Conservation (phyloP, 2,797 vertebrate species). For the Catharus ustulatus region DNA sequence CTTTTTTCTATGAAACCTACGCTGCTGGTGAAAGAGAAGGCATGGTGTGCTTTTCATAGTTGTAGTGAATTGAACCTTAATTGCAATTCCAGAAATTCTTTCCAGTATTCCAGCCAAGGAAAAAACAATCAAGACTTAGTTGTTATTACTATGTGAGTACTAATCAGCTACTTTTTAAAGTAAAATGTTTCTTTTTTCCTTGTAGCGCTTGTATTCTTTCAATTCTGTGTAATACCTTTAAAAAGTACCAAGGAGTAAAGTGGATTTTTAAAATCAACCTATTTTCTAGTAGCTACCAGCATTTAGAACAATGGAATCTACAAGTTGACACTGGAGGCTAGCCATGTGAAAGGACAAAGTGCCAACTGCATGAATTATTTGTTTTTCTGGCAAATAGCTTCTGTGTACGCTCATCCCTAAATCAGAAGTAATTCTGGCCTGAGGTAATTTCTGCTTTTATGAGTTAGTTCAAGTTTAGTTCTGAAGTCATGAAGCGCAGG, state of each 20-base stretch:
- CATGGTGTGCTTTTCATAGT: not conserved
- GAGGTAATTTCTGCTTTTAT: slow-evolving; percentile 33
- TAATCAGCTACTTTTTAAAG: not conserved
- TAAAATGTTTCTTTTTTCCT: not conserved
- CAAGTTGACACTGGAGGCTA: slow-evolving; percentile 43
- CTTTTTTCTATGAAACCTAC: not conserved
- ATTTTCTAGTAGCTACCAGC: slow-evolving; percentile 3
- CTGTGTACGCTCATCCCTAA: slow-evolving; percentile 27
- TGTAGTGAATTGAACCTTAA: not conserved
- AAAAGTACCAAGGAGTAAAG: not conserved
- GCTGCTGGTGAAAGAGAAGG: not conserved
- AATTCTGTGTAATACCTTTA: not conserved
- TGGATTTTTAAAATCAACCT: not conserved
- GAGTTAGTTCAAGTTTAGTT: not conserved
- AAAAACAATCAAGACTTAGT: not conserved
- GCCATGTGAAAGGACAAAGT: slow-evolving; percentile 27
- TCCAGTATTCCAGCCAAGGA: not conserved
- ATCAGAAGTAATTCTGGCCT: slow-evolving; percentile 6
- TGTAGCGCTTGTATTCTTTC: not conserved
- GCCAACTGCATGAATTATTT: slow-evolving; percentile 31
- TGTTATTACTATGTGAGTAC: not conserved
- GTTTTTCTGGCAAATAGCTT: slow-evolving; percentile 45
- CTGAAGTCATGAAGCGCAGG: not conserved
- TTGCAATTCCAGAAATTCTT: not conserved
- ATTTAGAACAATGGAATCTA: slow-evolving; percentile 39